A percentile compares a stretch with the other conserved stretches of the same genome.
These are phyloP conservation scores for Etheostoma cragini DNA, from an alignment of 2,113 vertebrate genomes.

Conservation along the genomic window DNA sequence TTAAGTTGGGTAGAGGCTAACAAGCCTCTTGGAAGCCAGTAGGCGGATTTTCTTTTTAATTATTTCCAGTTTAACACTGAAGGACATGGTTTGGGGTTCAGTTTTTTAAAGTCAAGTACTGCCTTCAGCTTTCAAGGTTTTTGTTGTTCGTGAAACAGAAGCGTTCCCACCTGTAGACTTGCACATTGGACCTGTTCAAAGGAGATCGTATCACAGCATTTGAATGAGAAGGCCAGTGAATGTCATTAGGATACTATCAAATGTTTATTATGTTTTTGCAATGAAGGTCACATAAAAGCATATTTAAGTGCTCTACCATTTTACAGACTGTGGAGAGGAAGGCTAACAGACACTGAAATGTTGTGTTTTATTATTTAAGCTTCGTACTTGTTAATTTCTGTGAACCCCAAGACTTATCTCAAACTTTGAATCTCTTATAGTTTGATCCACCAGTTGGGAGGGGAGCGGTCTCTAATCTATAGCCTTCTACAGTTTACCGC, in stretches of 20 bases:
- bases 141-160: not conserved
- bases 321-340: not conserved
- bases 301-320: constrained; percentile 17
- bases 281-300: not conserved
- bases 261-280: not conserved
- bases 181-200: not conserved
- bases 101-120: not conserved
- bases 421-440: not conserved
- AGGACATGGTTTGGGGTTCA: not conserved
- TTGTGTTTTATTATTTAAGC: constrained; percentile 4
- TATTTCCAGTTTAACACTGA: not conserved
- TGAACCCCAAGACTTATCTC: not conserved
- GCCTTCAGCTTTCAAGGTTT: not conserved
- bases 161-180: not conserved
- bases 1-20: not conserved
- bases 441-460: not conserved
- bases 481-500: constrained; percentile 60
- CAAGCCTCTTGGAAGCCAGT: not conserved
- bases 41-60: not conserved
- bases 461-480: constrained; percentile 34
- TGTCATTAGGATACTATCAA: constrained; percentile 3
- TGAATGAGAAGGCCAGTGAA: constrained; percentile 33
- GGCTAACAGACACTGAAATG: constrained; percentile 31
- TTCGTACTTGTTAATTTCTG: not conserved
- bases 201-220: constrained; percentile 6